Percentiles rank a stretch among this genome's conserved stretches.
Evolutionary conservation across 2,113 vertebrate species (phyloP).

Genomic region (Aphelocoma coerulescens): DNA sequence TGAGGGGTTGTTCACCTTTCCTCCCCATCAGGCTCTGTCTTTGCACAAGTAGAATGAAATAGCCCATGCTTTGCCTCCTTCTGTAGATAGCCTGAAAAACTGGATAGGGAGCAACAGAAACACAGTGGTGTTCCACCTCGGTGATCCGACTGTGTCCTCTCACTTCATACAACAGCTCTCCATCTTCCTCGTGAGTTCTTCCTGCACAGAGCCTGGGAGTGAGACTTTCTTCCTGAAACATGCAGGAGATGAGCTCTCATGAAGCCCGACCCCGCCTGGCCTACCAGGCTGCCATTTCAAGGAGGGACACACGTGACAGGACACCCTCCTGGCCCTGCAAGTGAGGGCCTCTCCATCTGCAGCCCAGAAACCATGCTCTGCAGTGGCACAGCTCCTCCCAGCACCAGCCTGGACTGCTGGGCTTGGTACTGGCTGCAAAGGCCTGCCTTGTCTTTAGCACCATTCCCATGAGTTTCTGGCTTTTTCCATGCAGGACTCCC

Average conservation of each 20-base stretch:
- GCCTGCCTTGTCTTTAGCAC: too few species aligned
- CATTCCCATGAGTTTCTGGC: rapidly evolving
- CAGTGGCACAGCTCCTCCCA: neutral
- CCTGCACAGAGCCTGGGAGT: neutral
- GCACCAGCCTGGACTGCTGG: neutral
- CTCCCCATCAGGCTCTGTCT: neutral
- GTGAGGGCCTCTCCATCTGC: neutral
- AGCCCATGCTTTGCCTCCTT: neutral
- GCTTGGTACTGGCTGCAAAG: neutral
- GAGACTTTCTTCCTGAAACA: neutral
- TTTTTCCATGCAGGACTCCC: neutral
- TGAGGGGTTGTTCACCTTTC: neutral
- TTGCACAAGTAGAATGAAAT: neutral
- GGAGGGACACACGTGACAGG: neutral
- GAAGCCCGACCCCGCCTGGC: neutral
- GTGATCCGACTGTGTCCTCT: neutral
- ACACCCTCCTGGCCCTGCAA: neutral
- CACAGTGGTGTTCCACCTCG: neutral
- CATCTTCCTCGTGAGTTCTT: neutral
- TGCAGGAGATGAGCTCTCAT: neutral
- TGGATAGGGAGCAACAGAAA: neutral
- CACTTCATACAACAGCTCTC: neutral
- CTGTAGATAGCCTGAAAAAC: neutral
- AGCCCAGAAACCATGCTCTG: neutral
- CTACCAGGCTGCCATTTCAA: neutral